A percentile compares a stretch with the other conserved stretches of the same genome.
phyloP scores from a whole-genome alignment of 2,113 vertebrate species.

The Phaetusa simplex region DNA sequence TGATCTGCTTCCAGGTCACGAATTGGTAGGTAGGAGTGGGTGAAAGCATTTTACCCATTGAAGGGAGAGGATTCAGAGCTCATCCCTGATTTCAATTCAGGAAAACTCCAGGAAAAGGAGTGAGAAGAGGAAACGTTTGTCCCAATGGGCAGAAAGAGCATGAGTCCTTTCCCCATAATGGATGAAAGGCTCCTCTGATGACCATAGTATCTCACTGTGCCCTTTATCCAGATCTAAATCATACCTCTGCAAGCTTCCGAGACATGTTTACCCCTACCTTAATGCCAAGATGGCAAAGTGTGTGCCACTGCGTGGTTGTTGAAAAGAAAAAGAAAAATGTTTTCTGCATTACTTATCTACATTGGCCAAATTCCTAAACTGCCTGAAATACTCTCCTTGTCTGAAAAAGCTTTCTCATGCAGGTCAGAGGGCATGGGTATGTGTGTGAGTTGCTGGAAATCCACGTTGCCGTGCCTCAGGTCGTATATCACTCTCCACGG shows the following conservation, averaged over 20 bases:
- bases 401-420: neutral
- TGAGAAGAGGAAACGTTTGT: neutral
- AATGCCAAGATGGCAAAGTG: neutral
- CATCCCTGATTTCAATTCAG: neutral
- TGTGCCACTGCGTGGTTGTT: rapidly evolving
- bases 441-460: neutral
- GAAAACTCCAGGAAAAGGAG: neutral
- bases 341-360: neutral
- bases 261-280: neutral
- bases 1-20: neutral
- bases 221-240: neutral
- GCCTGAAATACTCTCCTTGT: neutral
- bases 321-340: neutral
- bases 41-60: neutral
- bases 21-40: neutral
- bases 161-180: neutral
- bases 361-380: neutral
- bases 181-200: neutral
- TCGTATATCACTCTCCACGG: neutral
- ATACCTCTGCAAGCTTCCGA: neutral
- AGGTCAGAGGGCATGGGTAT: neutral
- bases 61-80: neutral
- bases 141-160: neutral
- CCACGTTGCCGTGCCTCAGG: neutral
- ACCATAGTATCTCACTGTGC: neutral